A percentile compares a stretch with the other conserved stretches of the same genome.
Conservation (phyloP, 2,113 vertebrate genomes). For the Antechinus stuartii region DNA sequence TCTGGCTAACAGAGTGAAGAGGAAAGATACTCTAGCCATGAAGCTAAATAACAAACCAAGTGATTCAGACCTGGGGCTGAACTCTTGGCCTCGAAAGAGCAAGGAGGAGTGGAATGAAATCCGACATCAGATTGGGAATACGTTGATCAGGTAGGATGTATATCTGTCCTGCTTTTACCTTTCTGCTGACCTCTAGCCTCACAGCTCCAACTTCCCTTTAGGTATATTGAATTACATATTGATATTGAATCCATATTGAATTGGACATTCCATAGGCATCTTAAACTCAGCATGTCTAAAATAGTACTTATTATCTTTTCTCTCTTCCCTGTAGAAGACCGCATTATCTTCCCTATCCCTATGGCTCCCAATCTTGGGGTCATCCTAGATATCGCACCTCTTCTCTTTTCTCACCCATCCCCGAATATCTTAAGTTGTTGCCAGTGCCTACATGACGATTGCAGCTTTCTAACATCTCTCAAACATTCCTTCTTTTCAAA, state of each 20-base stretch:
- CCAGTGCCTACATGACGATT: not conserved
- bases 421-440: not conserved
- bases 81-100: constrained; percentile 93
- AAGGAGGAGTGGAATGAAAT: constrained; percentile 98
- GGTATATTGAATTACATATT: not conserved
- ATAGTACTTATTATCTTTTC: not conserved
- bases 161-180: constrained; percentile 4
- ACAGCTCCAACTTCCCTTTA: not conserved
- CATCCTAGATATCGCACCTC: not conserved
- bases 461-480: not conserved
- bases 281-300: not conserved
- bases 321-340: not conserved
- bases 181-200: not conserved
- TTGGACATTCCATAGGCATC: not conserved
- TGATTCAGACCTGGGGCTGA: constrained; percentile 86
- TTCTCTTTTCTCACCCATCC: too few species aligned
- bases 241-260: not conserved
- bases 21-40: constrained; percentile 97
- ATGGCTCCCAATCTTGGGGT: not conserved
- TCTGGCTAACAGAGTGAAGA: constrained; percentile 94
- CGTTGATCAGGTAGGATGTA: constrained; percentile 90
- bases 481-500: not conserved
- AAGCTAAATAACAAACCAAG: constrained; percentile 88
- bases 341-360: too few species aligned
- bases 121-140: constrained; percentile 94